These are phyloP conservation scores for Rutilus rutilus DNA, from an alignment of 2,113 vertebrate species.

Conservation along the genomic window DNA sequence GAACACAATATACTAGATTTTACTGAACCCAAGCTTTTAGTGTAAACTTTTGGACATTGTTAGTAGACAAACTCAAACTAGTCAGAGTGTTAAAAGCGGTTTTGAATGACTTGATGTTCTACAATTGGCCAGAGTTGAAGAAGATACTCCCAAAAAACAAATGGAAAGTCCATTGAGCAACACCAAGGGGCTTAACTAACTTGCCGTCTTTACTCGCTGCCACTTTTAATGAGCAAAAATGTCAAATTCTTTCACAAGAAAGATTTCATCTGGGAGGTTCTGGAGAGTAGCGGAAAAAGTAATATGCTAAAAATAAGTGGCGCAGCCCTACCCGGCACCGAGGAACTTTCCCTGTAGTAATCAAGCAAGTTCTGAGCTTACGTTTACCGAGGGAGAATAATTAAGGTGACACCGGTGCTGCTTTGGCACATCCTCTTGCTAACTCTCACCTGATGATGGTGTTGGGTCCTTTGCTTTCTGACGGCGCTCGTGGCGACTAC, in stretches of 20 bases:
- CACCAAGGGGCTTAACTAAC: constrained; percentile 68
- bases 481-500: background rate
- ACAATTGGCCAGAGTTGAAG: background rate
- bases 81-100: too few relatives aligned
- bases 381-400: constrained; percentile 64
- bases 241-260: constrained; percentile 70
- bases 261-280: constrained; percentile 70
- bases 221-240: constrained; percentile 78
- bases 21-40: too few relatives aligned
- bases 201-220: constrained; percentile 64
- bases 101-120: background rate
- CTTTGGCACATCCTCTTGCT: constrained; percentile 50
- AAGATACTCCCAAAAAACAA: background rate
- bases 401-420: constrained; percentile 67
- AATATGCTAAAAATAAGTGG: constrained; percentile 72
- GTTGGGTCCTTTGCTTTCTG: constrained; percentile 22
- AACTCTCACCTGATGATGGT: constrained; percentile 58
- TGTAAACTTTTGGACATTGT: too few relatives aligned
- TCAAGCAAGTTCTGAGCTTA: constrained; percentile 48
- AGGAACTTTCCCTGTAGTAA: constrained; percentile 58
- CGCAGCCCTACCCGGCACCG: constrained; percentile 5
- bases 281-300: constrained; percentile 62
- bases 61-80: too few relatives aligned
- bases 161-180: constrained; percentile 52
- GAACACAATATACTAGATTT: background rate